phyloP scores from a whole-genome alignment of 2,888 invertebrate species.

The Apamea anceps region DNA sequence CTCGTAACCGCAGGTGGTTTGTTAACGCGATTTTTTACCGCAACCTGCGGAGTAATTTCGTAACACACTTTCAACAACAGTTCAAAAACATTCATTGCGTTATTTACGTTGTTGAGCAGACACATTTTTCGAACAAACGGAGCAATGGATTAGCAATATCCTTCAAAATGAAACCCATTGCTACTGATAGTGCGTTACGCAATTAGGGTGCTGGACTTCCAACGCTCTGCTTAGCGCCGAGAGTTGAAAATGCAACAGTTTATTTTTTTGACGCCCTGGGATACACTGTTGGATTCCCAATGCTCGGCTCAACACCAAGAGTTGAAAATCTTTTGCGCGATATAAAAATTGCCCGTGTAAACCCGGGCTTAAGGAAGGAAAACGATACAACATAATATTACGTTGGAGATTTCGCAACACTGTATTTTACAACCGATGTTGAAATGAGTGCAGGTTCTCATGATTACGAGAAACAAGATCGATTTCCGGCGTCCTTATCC shows the following conservation, averaged over 20 bases:
- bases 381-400: not conserved
- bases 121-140: no score
- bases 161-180: no score
- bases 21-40: no score
- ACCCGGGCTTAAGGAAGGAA: not conserved
- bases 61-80: no score
- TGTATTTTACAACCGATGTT: not conserved
- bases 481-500: conserved; percentile 9
- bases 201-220: no score
- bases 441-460: conserved; percentile 17
- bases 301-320: not conserved
- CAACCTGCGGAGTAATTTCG: no score
- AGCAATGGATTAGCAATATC: no score
- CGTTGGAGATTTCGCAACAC: conserved; percentile 21
- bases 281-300: not conserved
- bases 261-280: not conserved
- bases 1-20: not conserved
- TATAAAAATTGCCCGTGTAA: not conserved
- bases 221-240: not conserved
- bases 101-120: no score
- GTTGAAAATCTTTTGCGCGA: not conserved
- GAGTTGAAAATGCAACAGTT: not conserved
- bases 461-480: conserved; percentile 43
- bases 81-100: no score
- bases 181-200: no score